Evolutionary conservation across 1,140 invertebrate genomes (phyloP), one percentile per base, ranked within the genome.

Genomic region (Heliconius hermathena): DNA sequence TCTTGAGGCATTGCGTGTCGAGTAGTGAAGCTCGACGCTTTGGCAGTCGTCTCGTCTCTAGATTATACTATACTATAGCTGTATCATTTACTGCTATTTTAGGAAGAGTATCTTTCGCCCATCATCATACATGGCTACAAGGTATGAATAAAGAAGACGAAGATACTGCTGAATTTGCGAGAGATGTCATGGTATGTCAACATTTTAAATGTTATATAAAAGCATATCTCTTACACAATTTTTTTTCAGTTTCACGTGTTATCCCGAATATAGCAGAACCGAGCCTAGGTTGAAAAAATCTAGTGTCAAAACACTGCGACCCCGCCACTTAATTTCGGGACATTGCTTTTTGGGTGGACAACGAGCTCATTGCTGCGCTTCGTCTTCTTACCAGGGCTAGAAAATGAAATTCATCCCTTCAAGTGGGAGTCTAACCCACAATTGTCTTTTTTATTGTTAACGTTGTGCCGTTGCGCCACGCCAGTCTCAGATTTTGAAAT

Each of bases 71-170:
- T 22, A 66, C 13, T 36, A 36, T 0, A 33, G 5, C 33, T 33
- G 4, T 26, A 66, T 13, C 3, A 13, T 66, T 13, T 66, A 22
- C 18, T 52, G 49, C 1, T 66, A 66, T 29, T 66, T 26, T 29
- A 66, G 60, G 60, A 5, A 66, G 13, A 29, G 60, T 66, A 9
- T 66, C 60, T 66, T 66, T 66, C 60, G 26, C 60, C 60, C 60
- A 66, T 29, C 26, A 18, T 16, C 60, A 66, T n/a, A 0, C 29
- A 29, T 66, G 60, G 60, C 8, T 29, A 29, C 60, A 66, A 3
- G 13, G 3, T 16, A 26, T 29, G 22, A 29, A 16, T 16, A 4
- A 66, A 1, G 60, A 66, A 29, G 60, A 66, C 1, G 60, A 66
- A 29, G 13, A 29, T 11, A 29, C 26, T 66, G 60, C 60, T 16